Percentiles rank a stretch among this genome's conserved stretches.
phyloP scores from a whole-genome alignment of 1,140 invertebrate genomes.

The Steinernema khuongi region DNA sequence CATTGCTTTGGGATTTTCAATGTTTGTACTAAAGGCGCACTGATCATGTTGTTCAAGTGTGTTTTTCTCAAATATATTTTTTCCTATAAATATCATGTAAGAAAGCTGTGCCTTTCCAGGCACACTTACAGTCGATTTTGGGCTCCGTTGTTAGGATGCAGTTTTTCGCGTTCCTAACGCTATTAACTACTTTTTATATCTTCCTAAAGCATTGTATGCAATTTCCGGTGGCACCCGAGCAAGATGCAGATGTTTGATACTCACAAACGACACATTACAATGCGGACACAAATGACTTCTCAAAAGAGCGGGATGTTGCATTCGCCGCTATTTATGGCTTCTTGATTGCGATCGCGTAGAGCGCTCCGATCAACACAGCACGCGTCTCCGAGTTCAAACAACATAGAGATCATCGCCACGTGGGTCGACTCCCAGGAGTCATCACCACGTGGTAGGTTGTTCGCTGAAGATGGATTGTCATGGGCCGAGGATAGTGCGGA shows the following conservation, averaged over 20 bases:
- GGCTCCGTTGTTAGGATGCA: too few species aligned
- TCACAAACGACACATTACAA: neutral
- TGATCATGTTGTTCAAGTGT: too few species aligned
- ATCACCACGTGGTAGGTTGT: neutral
- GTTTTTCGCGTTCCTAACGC: too few species aligned
- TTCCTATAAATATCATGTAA: too few species aligned
- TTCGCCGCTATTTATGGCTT: neutral
- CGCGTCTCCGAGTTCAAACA: neutral
- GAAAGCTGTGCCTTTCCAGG: too few species aligned
- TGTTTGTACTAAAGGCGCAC: too few species aligned
- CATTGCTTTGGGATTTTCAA: too few species aligned
- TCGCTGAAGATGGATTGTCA: neutral
- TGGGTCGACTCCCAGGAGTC: neutral
- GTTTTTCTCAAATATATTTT: too few species aligned
- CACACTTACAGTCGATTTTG: too few species aligned
- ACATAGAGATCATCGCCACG: neutral
- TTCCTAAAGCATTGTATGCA: too few species aligned
- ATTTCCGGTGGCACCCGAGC: too few species aligned
- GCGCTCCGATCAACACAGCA: neutral
- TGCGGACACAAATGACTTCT: neutral
- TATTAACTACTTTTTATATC: too few species aligned
- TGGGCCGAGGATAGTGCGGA: neutral
- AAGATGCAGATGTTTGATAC: neutral
- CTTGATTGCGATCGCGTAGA: neutral
- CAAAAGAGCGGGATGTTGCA: neutral